Evolutionary conservation across 2,797 vertebrate genomes (phyloP), one percentile per base, ranked within the genome.

Genomic region (Melanogrammus aeglefinus): DNA sequence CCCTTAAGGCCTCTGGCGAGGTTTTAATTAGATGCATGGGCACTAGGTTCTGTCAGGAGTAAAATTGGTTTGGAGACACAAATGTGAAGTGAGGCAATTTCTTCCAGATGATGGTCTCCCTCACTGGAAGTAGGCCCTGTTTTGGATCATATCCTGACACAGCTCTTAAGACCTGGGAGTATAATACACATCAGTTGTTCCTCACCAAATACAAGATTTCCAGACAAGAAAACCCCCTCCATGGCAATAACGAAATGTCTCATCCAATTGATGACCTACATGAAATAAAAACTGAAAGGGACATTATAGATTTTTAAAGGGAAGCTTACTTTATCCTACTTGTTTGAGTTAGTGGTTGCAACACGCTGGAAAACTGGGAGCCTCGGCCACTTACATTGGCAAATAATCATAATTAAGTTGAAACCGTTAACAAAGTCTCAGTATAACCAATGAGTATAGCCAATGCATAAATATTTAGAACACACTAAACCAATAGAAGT

Each of bases 171-270:
- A 81, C 14, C 1, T 76, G 74, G 41, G 24, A 57, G 70, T 66
- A 69, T 38, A 24, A 88, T 91, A 91, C 91, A 90, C 86, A 89
- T 78, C 73, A 80, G 21, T 72, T 51, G 79, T 84, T 90, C 86
- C 83, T 92, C 72, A 82, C 87, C 89, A 90, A 92, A 91, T 89
- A 87, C 85, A n/a, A 91, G 90, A n/a, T 36, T 78, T 12, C 57
- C 35, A 31, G 36, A 35, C 29, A 1, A 63, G 76, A n/a, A 73
- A 73, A 73, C 4, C 14, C 44, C 10, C 16, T 14, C 44, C 7
- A 63, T 63, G 57, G 57, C 47, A 1, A 51, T n/a, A 51, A 51
- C 21, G n/a, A 24, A 63, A n/a, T 63, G 21, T 24, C 57, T 18
- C 18, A 57, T 57, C 12, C 18, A n/a, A 57, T 57, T 57, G 18